phyloP scores from a whole-genome alignment of 2,113 vertebrate species.

The Astatotilapia flaviijosephi region DNA sequence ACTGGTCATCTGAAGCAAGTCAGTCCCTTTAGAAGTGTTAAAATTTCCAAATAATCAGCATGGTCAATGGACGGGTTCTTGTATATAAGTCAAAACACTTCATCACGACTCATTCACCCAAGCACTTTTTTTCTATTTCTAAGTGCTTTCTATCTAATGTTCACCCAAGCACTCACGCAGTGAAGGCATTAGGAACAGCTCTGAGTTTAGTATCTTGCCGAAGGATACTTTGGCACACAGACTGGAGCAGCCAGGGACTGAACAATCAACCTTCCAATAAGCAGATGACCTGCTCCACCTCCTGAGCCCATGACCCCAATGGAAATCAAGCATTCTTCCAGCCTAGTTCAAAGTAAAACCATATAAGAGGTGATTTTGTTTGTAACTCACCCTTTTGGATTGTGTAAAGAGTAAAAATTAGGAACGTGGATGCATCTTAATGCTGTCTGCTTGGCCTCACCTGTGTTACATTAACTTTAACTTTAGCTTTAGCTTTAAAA shows the following conservation, averaged over 20 bases:
- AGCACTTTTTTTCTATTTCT: background rate
- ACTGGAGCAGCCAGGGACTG: background rate
- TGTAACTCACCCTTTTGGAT: background rate
- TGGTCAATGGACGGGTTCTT: background rate
- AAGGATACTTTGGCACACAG: background rate
- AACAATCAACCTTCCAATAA: background rate
- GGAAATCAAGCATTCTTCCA: background rate
- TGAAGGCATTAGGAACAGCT: background rate
- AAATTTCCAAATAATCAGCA: background rate
- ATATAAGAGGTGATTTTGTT: background rate
- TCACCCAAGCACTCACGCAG: background rate
- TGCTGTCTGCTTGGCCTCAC: background rate
- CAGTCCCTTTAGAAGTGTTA: background rate
- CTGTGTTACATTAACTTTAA: background rate
- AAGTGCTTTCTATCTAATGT: background rate
- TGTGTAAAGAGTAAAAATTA: background rate
- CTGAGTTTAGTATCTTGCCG: background rate
- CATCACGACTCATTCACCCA: background rate
- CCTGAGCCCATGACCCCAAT: background rate
- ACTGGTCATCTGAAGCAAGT: background rate
- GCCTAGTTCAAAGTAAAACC: background rate
- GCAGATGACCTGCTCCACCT: background rate
- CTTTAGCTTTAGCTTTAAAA: background rate
- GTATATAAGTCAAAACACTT: background rate
- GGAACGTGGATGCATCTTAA: background rate